Base-by-base conservation (phyloP, 2,113 vertebrate species). In the Probosciger aterrimus region DNA sequence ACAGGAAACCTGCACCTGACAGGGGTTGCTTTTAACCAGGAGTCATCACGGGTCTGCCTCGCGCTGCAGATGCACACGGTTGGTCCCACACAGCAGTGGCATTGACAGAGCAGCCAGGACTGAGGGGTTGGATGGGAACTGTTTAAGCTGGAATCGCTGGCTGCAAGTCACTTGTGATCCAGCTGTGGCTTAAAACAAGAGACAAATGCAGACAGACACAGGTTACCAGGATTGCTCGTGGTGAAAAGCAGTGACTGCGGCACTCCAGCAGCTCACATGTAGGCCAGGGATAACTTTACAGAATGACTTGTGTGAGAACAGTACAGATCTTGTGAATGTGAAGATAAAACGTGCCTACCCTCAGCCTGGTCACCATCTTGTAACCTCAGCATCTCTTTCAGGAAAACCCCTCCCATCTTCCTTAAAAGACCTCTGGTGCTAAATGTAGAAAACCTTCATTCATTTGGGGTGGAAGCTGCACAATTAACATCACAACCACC, bases 401-500 rank as follows among this genome's bases (percentile, higher is more conserved):
- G 1, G 4, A 74, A 88, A 80, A n/a, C 25, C 65, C 18, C 18
- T 68, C 65, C 35, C 19, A 12, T 69, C 69, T 82, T 79, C 57
- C 70, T 94, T 82, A 63, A 62, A 88, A 81, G 47, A 43, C 18
- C 12, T 41, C 49, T 33, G 67, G n/a, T 44, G 70, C 49, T 80
- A 39, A 37, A 33, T 19, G 89, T n/a, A 63, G 86, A 74, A 88
- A 80, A 47, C 46, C 11, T 44, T 77, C 84, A 41, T 82, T 82
- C 33, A 8, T 76, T 50, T 46, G 60, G 39, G 43, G 39, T 64
- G 55, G 44, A 59, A 78, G 65, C 8, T 49, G 35, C 33, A 18
- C 43, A 27, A 71, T 95, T 92, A 92, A 60, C 74, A 96, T 87
- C 83, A 95, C 91, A 95, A 92, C 47, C 25, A 47, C 10, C 89